Percentiles rank a stretch among this genome's conserved stretches.
phyloP scores from a whole-genome alignment of 2,113 vertebrate genomes.

The Seriola quinqueradiata region DNA sequence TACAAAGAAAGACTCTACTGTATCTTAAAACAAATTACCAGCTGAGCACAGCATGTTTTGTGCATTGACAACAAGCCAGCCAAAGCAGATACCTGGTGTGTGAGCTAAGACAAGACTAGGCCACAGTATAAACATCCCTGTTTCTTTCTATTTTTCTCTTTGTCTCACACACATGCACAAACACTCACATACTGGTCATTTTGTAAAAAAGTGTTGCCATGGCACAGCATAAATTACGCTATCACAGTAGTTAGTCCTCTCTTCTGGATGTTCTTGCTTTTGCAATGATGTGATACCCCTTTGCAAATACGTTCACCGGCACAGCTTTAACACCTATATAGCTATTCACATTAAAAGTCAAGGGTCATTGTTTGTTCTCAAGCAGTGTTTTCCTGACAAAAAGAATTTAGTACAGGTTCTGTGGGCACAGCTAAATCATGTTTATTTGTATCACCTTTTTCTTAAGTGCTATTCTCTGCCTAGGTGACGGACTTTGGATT shows the following conservation, averaged over 20 bases:
- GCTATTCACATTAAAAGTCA: background rate
- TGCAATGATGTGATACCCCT: conserved; percentile 30
- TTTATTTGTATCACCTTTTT: conserved; percentile 46
- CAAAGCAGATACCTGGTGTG: conserved; percentile 56
- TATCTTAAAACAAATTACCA: conserved; percentile 65
- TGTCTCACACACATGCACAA: conserved; percentile 31
- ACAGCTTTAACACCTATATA: conserved; percentile 24
- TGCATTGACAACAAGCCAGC: conserved; percentile 56
- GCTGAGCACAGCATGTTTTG: conserved; percentile 63
- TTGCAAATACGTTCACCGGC: conserved; percentile 34
- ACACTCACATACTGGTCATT: conserved; percentile 13
- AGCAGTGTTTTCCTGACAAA: conserved; percentile 29
- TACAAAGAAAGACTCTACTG: conserved; percentile 58
- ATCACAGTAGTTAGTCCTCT: conserved; percentile 49
- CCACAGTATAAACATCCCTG: conserved; percentile 40
- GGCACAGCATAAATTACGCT: conserved; percentile 54
- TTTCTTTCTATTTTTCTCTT: conserved; percentile 3
- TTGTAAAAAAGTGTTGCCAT: conserved; percentile 47
- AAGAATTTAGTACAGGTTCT: conserved; percentile 32
- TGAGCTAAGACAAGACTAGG: conserved; percentile 55
- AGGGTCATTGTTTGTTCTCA: conserved; percentile 12
- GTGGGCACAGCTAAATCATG: conserved; percentile 30
- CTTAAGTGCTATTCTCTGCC: conserved; percentile 43
- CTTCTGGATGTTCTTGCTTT: conserved; percentile 36
- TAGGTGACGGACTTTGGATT: conserved; percentile 92